A percentile compares a stretch with the other conserved stretches of the same genome.
Conservation (phyloP, 1,140 invertebrate species). For the Meloidogyne exigua region DNA sequence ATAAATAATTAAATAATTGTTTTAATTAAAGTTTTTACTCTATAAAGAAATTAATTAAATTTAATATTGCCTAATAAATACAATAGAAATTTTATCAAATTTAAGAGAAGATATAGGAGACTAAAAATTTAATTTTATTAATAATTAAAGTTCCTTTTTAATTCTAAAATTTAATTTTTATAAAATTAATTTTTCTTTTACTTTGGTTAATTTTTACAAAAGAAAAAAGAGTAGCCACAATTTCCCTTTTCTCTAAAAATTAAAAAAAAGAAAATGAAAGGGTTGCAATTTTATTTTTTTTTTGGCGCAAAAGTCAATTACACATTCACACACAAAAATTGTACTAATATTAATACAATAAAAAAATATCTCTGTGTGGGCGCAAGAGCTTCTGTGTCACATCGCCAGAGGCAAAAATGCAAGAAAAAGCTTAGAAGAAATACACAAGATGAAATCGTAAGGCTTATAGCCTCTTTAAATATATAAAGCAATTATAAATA, state of each 20-base stretch:
- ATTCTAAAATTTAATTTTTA: not conserved
- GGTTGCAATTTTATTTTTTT: not conserved
- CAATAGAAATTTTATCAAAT: too few relatives aligned
- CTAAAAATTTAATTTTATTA: too few relatives aligned
- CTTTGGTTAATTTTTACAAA: not conserved
- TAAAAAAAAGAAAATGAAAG: not conserved
- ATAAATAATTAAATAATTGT: too few relatives aligned
- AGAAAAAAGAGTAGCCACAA: not conserved
- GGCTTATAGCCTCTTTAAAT: not conserved
- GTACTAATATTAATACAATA: not conserved
- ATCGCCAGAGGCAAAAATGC: not conserved
- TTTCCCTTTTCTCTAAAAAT: not conserved
- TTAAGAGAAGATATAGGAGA: too few relatives aligned
- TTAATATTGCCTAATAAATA: too few relatives aligned
- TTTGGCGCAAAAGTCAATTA: not conserved
- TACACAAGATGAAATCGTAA: not conserved
- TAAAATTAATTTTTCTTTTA: not conserved
- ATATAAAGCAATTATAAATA: conserved; percentile 1
- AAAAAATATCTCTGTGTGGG: not conserved
- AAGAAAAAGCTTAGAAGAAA: not conserved
- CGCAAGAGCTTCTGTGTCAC: conserved; percentile 1
- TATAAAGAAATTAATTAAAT: too few relatives aligned
- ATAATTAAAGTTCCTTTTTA: too few relatives aligned
- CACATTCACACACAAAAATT: not conserved
- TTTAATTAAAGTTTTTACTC: too few relatives aligned